A percentile compares a stretch with the other conserved stretches of the same genome.
phyloP scores from a whole-genome alignment of 2,113 vertebrate genomes.

The Dascyllus trimaculatus region DNA sequence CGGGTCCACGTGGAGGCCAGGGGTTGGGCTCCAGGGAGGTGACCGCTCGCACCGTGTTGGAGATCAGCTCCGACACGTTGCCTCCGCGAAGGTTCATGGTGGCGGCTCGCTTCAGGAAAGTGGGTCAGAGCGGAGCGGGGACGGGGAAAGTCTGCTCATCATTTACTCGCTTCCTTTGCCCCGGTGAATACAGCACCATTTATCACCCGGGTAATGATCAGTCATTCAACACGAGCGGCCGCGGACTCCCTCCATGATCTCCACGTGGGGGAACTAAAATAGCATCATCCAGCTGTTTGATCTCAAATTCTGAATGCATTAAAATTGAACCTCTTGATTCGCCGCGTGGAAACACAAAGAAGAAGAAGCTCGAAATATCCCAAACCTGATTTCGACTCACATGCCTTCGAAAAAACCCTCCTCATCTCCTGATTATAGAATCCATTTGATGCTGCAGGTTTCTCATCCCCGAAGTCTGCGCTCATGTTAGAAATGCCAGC shows the following conservation, averaged over 20 bases:
- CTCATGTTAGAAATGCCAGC: slow-evolving; percentile 33
- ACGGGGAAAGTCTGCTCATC: slow-evolving; percentile 1
- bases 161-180: background rate
- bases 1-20: slow-evolving; percentile 36
- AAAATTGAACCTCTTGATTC: slow-evolving; percentile 8
- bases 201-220: background rate
- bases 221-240: background rate
- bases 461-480: slow-evolving; percentile 17
- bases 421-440: slow-evolving; percentile 27
- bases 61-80: slow-evolving; percentile 72
- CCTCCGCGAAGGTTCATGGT: slow-evolving; percentile 66
- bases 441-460: slow-evolving; percentile 32
- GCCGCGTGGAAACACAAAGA: slow-evolving; percentile 1
- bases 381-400: background rate
- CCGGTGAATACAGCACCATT: background rate
- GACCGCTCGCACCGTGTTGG: slow-evolving; percentile 31
- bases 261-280: background rate
- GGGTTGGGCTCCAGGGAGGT: slow-evolving; percentile 44
- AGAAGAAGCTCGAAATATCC: slow-evolving; percentile 1
- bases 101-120: slow-evolving; percentile 23
- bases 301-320: slow-evolving; percentile 2
- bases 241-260: slow-evolving; percentile 5
- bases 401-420: background rate
- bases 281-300: slow-evolving; percentile 36
- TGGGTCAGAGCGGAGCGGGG: background rate